Conservation (phyloP, 1,140 invertebrate species). For the Magallana ariakensis region DNA sequence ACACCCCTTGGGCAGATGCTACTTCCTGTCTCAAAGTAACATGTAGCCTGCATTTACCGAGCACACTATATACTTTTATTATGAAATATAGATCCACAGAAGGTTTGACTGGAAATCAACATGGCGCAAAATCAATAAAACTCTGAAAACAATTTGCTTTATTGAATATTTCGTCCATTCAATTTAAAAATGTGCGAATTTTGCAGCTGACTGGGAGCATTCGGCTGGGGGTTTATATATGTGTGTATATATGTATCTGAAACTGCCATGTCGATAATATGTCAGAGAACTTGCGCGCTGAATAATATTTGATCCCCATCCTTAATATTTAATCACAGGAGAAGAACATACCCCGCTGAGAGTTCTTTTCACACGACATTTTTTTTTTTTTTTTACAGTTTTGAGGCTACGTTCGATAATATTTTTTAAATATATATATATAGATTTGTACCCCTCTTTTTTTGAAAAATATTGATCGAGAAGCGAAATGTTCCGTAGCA, state of each 20-base stretch:
- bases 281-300: not conserved
- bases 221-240: not conserved
- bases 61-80: constrained; percentile 29
- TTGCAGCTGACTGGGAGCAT: constrained; percentile 14
- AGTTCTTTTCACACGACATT: not conserved
- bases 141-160: constrained; percentile 25
- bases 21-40: constrained; percentile 36
- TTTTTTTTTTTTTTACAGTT: not conserved
- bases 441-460: not conserved
- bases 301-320: constrained; percentile 5
- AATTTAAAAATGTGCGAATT: constrained; percentile 36
- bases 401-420: too few relatives aligned
- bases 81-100: constrained; percentile 32
- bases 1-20: constrained; percentile 32
- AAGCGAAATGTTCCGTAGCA: constrained; percentile 37
- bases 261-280: not conserved
- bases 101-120: constrained; percentile 14
- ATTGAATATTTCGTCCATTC: constrained; percentile 32
- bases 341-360: not conserved
- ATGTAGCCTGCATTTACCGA: constrained; percentile 19
- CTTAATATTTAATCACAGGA: constrained; percentile 36
- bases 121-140: constrained; percentile 2
- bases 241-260: constrained; percentile 18
- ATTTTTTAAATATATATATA: not conserved
- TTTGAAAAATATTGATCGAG: constrained; percentile 41